Percentiles rank a stretch among this genome's conserved stretches.
Conservation (phyloP, 1,140 invertebrate species). For the Galleria mellonella region DNA sequence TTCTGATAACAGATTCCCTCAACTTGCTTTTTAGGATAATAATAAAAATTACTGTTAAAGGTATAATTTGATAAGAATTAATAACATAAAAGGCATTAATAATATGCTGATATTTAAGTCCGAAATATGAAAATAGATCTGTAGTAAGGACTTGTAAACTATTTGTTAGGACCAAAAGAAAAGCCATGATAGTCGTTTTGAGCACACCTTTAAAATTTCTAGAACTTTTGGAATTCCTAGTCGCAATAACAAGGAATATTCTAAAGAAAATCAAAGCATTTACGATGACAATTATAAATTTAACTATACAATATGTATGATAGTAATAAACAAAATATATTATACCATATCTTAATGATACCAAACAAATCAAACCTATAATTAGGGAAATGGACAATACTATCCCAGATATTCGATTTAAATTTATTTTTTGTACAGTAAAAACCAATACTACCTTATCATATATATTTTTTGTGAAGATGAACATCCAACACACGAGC, state of each 20-base stretch:
- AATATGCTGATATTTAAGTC: neutral
- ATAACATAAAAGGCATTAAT: conserved; percentile 1
- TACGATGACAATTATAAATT: conserved; percentile 13
- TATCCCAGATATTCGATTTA: conserved; percentile 3
- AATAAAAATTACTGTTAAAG: conserved; percentile 3
- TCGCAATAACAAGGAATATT: conserved; percentile 15
- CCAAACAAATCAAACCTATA: conserved; percentile 2
- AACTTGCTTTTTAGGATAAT: no score
- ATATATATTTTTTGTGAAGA: conserved; percentile 22
- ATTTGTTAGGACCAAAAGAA: conserved; percentile 12
- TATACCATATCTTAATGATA: neutral
- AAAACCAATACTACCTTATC: conserved; percentile 18
- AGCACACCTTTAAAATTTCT: conserved; percentile 3
- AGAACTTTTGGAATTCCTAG: neutral
- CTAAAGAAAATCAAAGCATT: conserved; percentile 16
- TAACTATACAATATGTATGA: conserved; percentile 6
- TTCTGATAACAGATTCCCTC: no score
- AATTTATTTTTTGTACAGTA: conserved; percentile 1
- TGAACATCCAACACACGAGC: conserved; percentile 15
- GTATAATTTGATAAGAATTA: conserved; percentile 7
- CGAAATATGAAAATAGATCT: neutral
- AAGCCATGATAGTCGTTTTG: conserved; percentile 10
- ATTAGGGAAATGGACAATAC: conserved; percentile 8
- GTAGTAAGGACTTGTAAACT: conserved; percentile 11
- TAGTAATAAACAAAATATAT: conserved; percentile 3